phyloP scores from a whole-genome alignment of 2,113 vertebrate genomes.

The Xyliphius kryptos region DNA sequence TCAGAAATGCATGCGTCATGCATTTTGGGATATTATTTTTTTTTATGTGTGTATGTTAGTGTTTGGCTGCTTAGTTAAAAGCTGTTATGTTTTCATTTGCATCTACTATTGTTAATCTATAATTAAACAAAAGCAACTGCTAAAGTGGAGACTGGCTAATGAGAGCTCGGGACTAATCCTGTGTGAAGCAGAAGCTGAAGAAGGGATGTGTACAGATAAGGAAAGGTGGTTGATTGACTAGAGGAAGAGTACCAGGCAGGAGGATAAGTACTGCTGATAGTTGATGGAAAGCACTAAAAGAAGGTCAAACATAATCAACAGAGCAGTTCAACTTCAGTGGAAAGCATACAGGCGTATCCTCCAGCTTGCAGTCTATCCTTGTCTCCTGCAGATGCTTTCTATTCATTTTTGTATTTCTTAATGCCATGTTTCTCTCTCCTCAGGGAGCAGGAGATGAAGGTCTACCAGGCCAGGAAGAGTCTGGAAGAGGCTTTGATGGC shows the following conservation, averaged over 20 bases:
- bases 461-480: constrained; percentile 78
- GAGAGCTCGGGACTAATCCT: constrained; percentile 10
- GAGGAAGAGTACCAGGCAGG: not conserved
- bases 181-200: no score
- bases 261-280: constrained; percentile 7
- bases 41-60: no score
- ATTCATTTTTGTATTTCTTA: constrained; percentile 2
- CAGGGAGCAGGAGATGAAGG: constrained; percentile 88
- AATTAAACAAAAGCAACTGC: constrained; percentile 6
- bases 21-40: no score
- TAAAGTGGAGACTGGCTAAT: constrained; percentile 8
- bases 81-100: constrained; percentile 1
- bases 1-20: no score
- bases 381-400: not conserved
- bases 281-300: constrained; percentile 24
- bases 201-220: no score
- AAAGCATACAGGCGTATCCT: constrained; percentile 11
- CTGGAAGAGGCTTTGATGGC: constrained; percentile 87
- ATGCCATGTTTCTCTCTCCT: constrained; percentile 5
- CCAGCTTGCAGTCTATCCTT: not conserved
- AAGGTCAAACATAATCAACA: constrained; percentile 27
- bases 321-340: constrained; percentile 15
- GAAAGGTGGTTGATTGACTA: not conserved
- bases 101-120: constrained; percentile 17
- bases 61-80: no score